These are phyloP conservation scores for Mesorhabditis spiculigera DNA, from an alignment of 2,888 invertebrate species.

Conservation along the genomic window DNA sequence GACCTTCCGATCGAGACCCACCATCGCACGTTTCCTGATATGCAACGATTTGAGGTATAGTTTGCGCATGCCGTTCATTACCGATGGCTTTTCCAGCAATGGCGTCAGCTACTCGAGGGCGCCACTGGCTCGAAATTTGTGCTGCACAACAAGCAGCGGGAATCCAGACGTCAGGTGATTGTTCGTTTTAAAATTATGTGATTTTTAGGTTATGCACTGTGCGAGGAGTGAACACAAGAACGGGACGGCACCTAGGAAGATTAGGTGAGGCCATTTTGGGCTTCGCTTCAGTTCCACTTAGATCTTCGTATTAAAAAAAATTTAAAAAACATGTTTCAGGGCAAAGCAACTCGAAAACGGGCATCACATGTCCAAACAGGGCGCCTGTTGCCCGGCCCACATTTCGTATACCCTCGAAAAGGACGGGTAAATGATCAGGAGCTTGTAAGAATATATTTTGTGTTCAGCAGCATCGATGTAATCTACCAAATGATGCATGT, in stretches of 20 bases:
- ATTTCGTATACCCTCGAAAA: not conserved
- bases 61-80: not conserved
- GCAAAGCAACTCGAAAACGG: not conserved
- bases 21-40: slow-evolving; percentile 5
- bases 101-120: slow-evolving; percentile 1
- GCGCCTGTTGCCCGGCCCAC: not conserved
- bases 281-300: no score
- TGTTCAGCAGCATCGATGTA: not conserved
- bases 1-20: not conserved
- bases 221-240: not conserved
- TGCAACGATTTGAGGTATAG: slow-evolving; percentile 2
- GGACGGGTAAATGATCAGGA: not conserved
- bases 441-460: no score
- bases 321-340: not conserved
- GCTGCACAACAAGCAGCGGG: not conserved
- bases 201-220: slow-evolving; percentile 2
- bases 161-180: not conserved
- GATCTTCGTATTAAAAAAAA: not conserved
- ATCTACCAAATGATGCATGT: slow-evolving; percentile 6
- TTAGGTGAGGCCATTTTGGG: not conserved
- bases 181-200: not conserved
- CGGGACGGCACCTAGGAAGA: not conserved
- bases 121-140: not conserved
- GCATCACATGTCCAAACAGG: not conserved
- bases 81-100: slow-evolving; percentile 1